These are phyloP conservation scores for Andrena flavipes DNA, from an alignment of 2,888 invertebrate genomes.

Conservation along the genomic window DNA sequence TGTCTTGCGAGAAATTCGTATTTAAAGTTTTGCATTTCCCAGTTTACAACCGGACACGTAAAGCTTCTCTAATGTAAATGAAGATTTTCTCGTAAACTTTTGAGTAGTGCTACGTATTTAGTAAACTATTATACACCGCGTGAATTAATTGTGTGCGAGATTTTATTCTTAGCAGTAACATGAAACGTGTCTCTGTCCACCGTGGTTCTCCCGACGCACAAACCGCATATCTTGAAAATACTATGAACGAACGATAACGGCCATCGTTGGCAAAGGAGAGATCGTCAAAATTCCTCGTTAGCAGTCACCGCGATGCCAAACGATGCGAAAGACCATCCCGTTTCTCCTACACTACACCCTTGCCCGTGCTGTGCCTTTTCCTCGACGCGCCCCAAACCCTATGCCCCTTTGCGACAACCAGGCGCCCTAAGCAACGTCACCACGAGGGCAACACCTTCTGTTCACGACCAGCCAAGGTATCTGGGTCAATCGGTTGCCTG, in stretches of 20 bases:
- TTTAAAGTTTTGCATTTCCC: no score
- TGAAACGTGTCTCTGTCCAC: not conserved
- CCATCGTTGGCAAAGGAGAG: not conserved
- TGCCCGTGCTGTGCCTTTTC: not conserved
- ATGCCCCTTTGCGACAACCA: conserved; percentile 48
- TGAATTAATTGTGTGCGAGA: no score
- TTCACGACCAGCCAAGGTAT: conserved; percentile 64
- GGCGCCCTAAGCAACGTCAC: conserved; percentile 61
- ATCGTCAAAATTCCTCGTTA: not conserved
- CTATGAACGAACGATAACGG: not conserved
- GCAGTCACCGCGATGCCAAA: not conserved
- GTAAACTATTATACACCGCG: no score
- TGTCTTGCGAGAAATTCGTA: no score
- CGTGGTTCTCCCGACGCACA: not conserved
- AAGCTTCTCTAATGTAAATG: not conserved
- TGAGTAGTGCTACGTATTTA: no score
- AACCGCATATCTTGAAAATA: not conserved
- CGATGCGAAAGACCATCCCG: not conserved
- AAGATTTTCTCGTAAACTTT: no score
- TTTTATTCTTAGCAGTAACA: no score
- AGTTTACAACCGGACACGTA: not conserved
- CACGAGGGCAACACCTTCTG: conserved; percentile 47
- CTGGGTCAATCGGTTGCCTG: conserved; percentile 79
- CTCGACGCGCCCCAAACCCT: conserved; percentile 2
- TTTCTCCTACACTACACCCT: not conserved